These are phyloP conservation scores for Augochlorella aurata DNA, from an alignment of 2,888 invertebrate genomes.

Conservation along the genomic window DNA sequence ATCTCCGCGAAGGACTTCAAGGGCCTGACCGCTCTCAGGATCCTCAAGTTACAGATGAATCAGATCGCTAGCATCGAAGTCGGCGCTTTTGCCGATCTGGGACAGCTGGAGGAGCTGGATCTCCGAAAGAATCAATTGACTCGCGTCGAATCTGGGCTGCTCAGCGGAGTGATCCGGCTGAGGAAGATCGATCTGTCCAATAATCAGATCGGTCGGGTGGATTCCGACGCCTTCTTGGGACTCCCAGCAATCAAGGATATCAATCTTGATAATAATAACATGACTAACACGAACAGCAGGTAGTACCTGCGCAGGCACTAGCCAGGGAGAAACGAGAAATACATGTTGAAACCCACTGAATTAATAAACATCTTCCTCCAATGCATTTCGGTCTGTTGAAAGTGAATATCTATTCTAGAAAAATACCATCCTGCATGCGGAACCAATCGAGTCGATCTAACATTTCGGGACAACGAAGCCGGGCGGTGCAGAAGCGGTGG, in stretches of 20 bases:
- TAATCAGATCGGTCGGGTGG: slow-evolving; percentile 44
- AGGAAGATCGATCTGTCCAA: slow-evolving; percentile 38
- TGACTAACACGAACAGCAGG: background rate
- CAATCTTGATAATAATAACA: background rate
- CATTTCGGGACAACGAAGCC: too few species aligned
- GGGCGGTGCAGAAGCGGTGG: too few species aligned
- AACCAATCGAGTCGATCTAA: too few species aligned
- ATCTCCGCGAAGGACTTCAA: slow-evolving; percentile 80
- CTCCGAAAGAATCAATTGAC: slow-evolving; percentile 78
- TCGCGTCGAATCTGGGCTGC: slow-evolving; percentile 63
- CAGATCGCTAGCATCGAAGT: slow-evolving; percentile 77
- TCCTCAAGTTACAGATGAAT: slow-evolving; percentile 79
- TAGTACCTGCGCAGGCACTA: background rate
- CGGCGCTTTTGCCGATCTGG: slow-evolving; percentile 80
- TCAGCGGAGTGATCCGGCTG: slow-evolving; percentile 48
- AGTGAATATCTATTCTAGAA: too few species aligned
- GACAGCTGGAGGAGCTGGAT: slow-evolving; percentile 76
- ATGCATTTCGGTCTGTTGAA: too few species aligned
- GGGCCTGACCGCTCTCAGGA: slow-evolving; percentile 76
- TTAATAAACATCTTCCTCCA: too few species aligned
- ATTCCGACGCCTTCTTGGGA: slow-evolving; percentile 21
- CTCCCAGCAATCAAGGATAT: background rate
- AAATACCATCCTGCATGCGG: too few species aligned
- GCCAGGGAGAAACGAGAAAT: background rate
- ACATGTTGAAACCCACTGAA: too few species aligned